Base-by-base conservation (phyloP, 2,888 invertebrate genomes). In the Chydorus sphaericus region DNA sequence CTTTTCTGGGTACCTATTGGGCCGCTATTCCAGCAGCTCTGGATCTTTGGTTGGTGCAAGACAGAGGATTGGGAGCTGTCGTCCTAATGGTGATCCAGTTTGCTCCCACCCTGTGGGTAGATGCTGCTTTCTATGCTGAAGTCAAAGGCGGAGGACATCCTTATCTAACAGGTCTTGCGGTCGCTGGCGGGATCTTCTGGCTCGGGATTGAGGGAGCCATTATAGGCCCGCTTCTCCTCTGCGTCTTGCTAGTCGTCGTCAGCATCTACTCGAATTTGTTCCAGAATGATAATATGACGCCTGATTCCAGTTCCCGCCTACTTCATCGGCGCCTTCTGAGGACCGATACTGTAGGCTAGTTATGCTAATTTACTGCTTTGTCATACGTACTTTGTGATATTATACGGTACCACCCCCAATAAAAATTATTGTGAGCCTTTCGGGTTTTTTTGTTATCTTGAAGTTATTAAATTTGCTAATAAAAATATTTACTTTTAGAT, bases 151-250 rank as follows among this genome's bases (percentile, higher is more conserved):
- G 87, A 23, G 91, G 93, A 2, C 96, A 96, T 73, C 96, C 96
- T 0, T 97, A 96, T 73, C 78, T 97, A 60, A 96, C 96, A 8
- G 97, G 94, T 33, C 74, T 98, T 55, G 90, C 97, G 2, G 92
- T 98, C 66, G 96, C 94, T 18, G 97, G 97, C 11, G 98, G 98
- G 49, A 89, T 98, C 67, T 93, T 94, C 72, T 97, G 92, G 77
- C 75, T 96, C 62, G 97, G 97, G 0, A 83, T 92, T 57, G 91
- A 96, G 71, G 98, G 98, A 0, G 96, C 96, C 1, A 89, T 98
- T 62, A 83, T 97, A 58, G 98, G 97, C 0, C 98, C 98, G 0
- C 77, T 98, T 30, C 77, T 97, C 52, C 77, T 98, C 1, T 97
- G 97, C 70, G 88, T 88, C 65, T 81, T 97, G 55, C 85, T 96